phyloP scores from a whole-genome alignment of 2,797 vertebrate genomes.

The Hydrophis major region DNA sequence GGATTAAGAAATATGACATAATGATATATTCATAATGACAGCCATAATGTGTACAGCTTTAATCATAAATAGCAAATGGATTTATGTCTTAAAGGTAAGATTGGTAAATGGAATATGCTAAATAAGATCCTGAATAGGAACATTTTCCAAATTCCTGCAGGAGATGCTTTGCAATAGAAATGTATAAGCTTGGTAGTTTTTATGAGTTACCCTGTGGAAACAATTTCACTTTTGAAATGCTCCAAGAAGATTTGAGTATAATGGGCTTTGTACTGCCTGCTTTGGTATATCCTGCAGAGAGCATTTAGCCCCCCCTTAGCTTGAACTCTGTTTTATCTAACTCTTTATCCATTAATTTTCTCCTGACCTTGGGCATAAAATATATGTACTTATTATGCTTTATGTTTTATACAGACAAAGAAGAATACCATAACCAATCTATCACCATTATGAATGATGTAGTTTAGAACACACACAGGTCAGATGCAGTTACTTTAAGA shows the following conservation, averaged over 20 bases:
- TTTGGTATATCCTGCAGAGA: conserved; percentile 79
- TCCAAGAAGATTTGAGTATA: conserved; percentile 78
- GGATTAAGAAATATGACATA: conserved; percentile 42
- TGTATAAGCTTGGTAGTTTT: conserved; percentile 67
- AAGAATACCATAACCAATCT: conserved; percentile 81
- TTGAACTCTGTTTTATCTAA: conserved; percentile 87
- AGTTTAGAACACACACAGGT: conserved; percentile 82
- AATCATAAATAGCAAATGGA: conserved; percentile 69
- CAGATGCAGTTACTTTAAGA: conserved; percentile 79
- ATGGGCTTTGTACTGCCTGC: conserved; percentile 80
- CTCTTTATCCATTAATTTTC: conserved; percentile 89
- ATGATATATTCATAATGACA: conserved; percentile 53
- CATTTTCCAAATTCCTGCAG: conserved; percentile 61
- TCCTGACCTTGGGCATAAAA: conserved; percentile 83
- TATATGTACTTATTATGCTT: conserved; percentile 78
- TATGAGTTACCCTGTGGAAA: conserved; percentile 79
- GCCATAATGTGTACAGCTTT: conserved; percentile 48
- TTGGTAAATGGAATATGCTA: conserved; percentile 81
- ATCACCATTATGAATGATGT: conserved; percentile 90
- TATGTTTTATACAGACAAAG: conserved; percentile 77
- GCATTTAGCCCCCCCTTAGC: conserved; percentile 76
- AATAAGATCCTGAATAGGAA: conserved; percentile 66
- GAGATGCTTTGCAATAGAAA: conserved; percentile 69
- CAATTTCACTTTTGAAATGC: conserved; percentile 77
- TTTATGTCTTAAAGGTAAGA: conserved; percentile 81